These are phyloP conservation scores for Paraescarpia echinospica DNA, from an alignment of 1,140 invertebrate genomes.

Conservation along the genomic window DNA sequence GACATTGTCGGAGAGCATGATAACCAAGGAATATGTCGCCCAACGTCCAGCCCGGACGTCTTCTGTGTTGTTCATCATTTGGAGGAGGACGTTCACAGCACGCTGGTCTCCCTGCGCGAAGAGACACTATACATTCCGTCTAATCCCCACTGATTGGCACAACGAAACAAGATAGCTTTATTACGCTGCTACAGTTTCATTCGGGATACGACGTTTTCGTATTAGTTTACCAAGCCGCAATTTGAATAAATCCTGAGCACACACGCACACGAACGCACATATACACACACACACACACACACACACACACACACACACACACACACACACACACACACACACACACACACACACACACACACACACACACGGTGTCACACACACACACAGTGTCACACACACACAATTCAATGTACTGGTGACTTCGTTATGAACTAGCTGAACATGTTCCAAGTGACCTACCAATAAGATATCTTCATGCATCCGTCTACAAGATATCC, in stretches of 20 bases:
- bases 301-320: too few relatives aligned
- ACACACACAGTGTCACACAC: too few relatives aligned
- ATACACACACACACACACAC: too few relatives aligned
- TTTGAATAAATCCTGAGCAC: neutral
- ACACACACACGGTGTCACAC: too few relatives aligned
- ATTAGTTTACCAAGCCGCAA: neutral
- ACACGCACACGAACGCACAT: too few relatives aligned
- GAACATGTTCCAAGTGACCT: neutral
- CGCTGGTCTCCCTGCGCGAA: neutral
- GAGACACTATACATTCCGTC: neutral
- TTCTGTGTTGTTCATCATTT: neutral
- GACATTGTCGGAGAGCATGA: neutral
- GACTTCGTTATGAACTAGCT: neutral
- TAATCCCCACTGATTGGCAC: neutral
- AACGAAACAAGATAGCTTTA: neutral
- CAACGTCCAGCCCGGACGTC: neutral
- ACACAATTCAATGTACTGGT: too few relatives aligned
- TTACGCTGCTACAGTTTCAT: neutral
- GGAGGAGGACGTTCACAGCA: neutral
- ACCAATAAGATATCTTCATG: neutral
- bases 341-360: too few relatives aligned
- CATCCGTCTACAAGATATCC: neutral
- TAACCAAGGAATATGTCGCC: neutral
- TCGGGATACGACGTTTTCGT: neutral
- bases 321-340: too few relatives aligned